phyloP scores from a whole-genome alignment of 2,797 vertebrate genomes.

The Forpus xanthops region DNA sequence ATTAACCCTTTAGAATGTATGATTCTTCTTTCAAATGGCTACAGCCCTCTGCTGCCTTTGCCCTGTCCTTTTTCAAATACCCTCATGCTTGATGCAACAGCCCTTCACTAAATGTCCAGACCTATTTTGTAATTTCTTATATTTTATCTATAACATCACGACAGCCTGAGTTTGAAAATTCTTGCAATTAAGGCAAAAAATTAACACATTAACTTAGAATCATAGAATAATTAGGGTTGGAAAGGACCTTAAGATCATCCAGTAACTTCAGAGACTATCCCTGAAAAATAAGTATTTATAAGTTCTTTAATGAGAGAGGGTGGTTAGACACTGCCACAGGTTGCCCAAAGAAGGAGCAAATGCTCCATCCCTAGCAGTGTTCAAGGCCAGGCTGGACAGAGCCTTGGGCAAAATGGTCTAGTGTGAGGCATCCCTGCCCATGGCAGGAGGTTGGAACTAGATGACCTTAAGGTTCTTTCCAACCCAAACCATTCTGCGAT shows the following conservation, averaged over 20 bases:
- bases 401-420: neutral
- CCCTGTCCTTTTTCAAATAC: neutral
- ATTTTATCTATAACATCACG: neutral
- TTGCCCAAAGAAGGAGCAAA: neutral
- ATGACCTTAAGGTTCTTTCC: neutral
- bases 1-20: neutral
- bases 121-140: neutral
- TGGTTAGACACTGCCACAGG: neutral
- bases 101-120: neutral
- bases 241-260: neutral
- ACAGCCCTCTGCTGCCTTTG: neutral
- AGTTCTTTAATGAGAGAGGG: neutral
- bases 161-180: neutral
- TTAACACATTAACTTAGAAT: neutral
- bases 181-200: neutral
- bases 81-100: neutral
- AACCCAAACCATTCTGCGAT: neutral
- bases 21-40: neutral
- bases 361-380: neutral
- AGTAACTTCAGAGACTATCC: neutral
- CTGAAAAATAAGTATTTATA: neutral
- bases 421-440: neutral
- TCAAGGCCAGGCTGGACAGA: neutral
- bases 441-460: neutral
- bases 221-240: neutral